Evolutionary conservation across 2,113 vertebrate species (phyloP).

Genomic region (Zosterops hypoxanthus): DNA sequence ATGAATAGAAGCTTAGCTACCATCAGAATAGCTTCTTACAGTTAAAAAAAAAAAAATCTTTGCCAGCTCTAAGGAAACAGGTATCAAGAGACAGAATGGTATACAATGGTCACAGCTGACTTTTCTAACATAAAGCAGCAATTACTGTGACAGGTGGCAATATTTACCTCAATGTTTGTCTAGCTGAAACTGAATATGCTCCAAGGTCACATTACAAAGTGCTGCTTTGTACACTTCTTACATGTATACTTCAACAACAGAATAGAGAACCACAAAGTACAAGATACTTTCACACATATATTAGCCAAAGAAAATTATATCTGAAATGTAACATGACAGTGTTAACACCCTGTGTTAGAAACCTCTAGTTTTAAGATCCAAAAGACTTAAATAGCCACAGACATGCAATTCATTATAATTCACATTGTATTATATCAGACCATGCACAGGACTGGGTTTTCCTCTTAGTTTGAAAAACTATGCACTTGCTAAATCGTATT

Average conservation of each 20-base stretch:
- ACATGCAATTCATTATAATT: background rate
- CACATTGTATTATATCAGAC: background rate
- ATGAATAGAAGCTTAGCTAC: background rate
- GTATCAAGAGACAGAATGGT: background rate
- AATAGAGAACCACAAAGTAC: background rate
- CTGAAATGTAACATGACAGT: background rate
- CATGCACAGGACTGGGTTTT: background rate
- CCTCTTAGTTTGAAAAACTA: background rate
- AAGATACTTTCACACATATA: background rate
- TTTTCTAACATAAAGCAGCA: background rate
- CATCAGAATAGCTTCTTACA: background rate
- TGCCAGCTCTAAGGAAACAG: background rate
- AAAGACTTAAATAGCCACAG: background rate
- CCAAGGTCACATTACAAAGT: background rate
- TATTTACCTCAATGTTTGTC: background rate
- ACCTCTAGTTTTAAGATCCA: background rate
- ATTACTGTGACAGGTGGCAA: background rate
- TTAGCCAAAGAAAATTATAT: background rate
- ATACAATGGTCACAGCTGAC: background rate
- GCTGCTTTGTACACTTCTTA: background rate
- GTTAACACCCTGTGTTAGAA: background rate
- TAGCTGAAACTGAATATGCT: background rate
- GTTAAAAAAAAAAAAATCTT: background rate
- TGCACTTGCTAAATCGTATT: background rate
- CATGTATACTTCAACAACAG: background rate